Base-by-base conservation (phyloP, 2,888 invertebrate genomes). In the Tortrix viridana region DNA sequence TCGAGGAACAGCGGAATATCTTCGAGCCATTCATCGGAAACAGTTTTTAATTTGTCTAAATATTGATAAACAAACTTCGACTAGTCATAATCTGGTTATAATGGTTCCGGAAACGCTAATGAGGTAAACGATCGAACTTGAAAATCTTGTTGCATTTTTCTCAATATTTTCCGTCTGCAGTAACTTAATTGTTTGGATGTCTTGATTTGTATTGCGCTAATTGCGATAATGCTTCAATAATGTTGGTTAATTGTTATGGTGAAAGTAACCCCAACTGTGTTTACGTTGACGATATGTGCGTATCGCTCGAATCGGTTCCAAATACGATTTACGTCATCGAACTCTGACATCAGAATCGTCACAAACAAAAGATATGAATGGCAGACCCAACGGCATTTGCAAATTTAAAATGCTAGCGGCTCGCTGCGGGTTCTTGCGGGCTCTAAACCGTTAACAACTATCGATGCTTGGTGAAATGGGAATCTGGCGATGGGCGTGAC, bases 371-470 rank as follows among this genome's bases (percentile, higher is more conserved):
- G 38, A 44, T 50, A 38, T 57, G 62, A 52, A 50, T 56, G 62
- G 49, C 19, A 53, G 12, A 16, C 14, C 12, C 44, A 20, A 47
- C 26, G 16, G 56, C 26, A 52, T 62, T 62, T 57, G 56, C 62
- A 52, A 57, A 62, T 57, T 62, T 23, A 9, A 56, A 32, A 32
- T 9, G 44, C 32, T 32, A 52, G 53, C 54, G 62, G 53, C 53
- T 26, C 19, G 12, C 41, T n/a, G 6, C 47, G 43, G 44, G 16
- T 9, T 54, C 49, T 62, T 56, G 56, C 52, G 37, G 46, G 52
- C 16, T 69, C 48, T 60, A 60, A 57, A 68, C 75, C 74, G 75
- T 76, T 75, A 32, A 74, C 69, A 58, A 67, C 69, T 71, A 66
- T 69, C 67, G 66, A 41, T n/a, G n/a, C n/a, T n/a, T n/a, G n/a